Evolutionary conservation across 1,140 invertebrate genomes (phyloP).

Genomic region (Carposina sasakii): DNA sequence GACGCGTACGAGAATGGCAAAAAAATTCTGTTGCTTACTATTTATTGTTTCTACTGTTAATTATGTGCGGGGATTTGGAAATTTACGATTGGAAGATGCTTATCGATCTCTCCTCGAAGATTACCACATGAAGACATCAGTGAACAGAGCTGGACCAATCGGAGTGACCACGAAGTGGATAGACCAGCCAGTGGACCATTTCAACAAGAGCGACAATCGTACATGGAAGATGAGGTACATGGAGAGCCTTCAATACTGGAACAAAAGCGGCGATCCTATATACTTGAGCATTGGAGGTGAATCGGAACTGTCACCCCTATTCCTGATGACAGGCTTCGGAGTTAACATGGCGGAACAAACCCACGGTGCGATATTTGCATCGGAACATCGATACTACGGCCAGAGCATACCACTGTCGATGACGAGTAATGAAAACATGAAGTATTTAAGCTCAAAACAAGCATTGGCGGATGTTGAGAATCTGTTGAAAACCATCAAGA

Average conservation of each 20-base stretch:
- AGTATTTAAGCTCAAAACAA: constrained; percentile 78
- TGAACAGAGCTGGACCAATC: too few species aligned
- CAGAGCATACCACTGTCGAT: constrained; percentile 79
- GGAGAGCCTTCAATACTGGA: constrained; percentile 3
- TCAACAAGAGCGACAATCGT: constrained; percentile 6
- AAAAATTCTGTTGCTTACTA: too few species aligned
- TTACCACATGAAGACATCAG: too few species aligned
- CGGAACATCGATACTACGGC: constrained; percentile 87
- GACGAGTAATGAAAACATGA: constrained; percentile 70
- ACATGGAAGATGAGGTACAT: constrained; percentile 18
- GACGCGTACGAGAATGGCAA: too few species aligned
- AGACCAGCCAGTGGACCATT: constrained; percentile 16
- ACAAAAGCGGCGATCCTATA: constrained; percentile 71
- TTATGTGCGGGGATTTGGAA: too few species aligned
- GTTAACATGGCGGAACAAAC: constrained; percentile 47
- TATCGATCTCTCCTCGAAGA: too few species aligned
- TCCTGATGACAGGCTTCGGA: background rate
- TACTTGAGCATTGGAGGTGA: constrained; percentile 76
- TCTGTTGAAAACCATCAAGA: constrained; percentile 74
- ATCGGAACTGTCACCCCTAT: constrained; percentile 11
- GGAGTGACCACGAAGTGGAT: too few species aligned
- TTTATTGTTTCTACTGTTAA: too few species aligned
- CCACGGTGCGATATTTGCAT: constrained; percentile 9
- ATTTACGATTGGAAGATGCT: too few species aligned
- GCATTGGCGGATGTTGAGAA: constrained; percentile 80